Evolutionary conservation across 2,888 invertebrate species (phyloP).

Genomic region (Furcula furcula): DNA sequence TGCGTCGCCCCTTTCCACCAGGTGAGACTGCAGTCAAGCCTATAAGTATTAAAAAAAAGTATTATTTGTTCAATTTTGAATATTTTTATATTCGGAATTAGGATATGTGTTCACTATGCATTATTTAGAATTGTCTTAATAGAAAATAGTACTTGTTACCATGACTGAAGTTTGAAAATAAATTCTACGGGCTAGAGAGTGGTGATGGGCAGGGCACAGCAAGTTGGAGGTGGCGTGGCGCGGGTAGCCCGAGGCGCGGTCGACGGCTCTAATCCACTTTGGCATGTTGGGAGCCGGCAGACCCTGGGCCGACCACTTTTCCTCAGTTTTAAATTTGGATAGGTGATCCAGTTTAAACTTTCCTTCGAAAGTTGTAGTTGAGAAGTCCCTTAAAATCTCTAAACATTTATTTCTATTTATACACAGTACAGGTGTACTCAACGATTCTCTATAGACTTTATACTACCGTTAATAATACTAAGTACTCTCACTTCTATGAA

Average conservation of each 20-base stretch:
- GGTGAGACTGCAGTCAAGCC: no score
- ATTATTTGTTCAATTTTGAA: neutral
- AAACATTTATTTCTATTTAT: no score
- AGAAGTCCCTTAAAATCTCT: conserved; percentile 14
- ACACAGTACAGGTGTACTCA: no score
- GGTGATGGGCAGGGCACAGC: conserved; percentile 40
- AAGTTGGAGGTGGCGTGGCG: conserved; percentile 37
- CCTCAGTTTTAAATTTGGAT: conserved; percentile 71
- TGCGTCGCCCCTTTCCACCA: no score
- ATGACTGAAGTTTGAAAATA: conserved; percentile 24
- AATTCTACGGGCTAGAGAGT: conserved; percentile 31
- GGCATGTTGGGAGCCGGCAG: conserved; percentile 25
- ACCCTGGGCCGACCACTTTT: conserved; percentile 54
- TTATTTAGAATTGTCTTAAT: no score
- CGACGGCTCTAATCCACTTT: conserved; percentile 67
- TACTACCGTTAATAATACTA: no score
- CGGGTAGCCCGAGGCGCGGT: conserved; percentile 56
- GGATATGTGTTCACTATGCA: no score
- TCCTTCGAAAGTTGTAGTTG: conserved; percentile 65
- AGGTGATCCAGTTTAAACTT: conserved; percentile 75
- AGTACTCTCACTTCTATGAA: no score
- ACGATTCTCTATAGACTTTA: no score
- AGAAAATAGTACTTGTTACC: neutral
- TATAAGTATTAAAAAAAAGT: conserved; percentile 10
- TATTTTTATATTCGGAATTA: neutral